A percentile compares a stretch with the other conserved stretches of the same genome.
phyloP scores from a whole-genome alignment of 2,888 invertebrate species.

The Siphonodentalium dalli region DNA sequence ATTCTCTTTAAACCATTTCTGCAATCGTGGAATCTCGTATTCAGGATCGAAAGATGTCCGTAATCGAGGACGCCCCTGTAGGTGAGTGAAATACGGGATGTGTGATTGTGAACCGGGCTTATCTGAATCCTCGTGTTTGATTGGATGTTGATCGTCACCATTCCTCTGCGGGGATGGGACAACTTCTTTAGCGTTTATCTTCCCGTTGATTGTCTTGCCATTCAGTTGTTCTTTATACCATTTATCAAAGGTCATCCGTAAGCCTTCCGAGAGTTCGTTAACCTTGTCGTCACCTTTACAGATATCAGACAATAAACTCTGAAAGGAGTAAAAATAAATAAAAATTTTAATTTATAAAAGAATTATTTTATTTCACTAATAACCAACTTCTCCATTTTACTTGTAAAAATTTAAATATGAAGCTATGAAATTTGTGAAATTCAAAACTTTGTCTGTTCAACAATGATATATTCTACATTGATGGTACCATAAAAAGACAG shows the following conservation, averaged over 20 bases:
- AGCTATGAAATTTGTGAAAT: neutral
- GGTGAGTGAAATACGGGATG: slow-evolving; percentile 29
- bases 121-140: neutral
- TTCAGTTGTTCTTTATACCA: slow-evolving; percentile 75
- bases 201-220: neutral
- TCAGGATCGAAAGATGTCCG: slow-evolving; percentile 97
- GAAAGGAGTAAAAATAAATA: slow-evolving; percentile 28
- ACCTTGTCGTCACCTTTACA: slow-evolving; percentile 77
- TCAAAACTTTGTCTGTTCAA: too few species aligned
- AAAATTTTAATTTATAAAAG: neutral
- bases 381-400: neutral
- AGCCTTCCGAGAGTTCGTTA: slow-evolving; percentile 79
- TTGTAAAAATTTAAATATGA: neutral
- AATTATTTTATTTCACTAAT: neutral
- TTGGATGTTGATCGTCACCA: neutral
- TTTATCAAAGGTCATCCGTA: slow-evolving; percentile 86
- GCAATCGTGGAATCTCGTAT: slow-evolving; percentile 91
- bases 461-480: too few species aligned
- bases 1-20: slow-evolving; percentile 96
- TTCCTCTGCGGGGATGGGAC: neutral
- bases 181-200: neutral
- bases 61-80: slow-evolving; percentile 73
- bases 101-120: slow-evolving; percentile 19
- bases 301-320: slow-evolving; percentile 75
- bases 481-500: too few species aligned